Conservation (phyloP, 2,797 vertebrate genomes). For the Ceyx erithaca region DNA sequence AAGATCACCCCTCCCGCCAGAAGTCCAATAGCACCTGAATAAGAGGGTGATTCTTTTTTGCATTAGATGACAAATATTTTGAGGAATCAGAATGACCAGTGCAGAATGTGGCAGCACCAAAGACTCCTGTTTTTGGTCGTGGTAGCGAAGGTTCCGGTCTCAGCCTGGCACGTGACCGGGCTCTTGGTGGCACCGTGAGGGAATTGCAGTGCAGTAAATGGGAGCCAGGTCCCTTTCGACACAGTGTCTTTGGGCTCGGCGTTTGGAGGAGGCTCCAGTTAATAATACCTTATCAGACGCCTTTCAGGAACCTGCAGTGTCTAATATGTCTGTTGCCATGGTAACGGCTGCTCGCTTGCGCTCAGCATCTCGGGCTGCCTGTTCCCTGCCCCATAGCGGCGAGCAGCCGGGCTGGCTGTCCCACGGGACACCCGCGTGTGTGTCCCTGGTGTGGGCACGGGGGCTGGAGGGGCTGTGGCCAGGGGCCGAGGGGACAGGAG, state of each 20-base stretch:
- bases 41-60: not conserved
- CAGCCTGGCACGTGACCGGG: not conserved
- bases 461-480: not conserved
- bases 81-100: not conserved
- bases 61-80: not conserved
- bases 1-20: not conserved
- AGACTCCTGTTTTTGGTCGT: not conserved
- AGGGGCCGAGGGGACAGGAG: fast-evolving
- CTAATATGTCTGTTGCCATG: conserved; percentile 82
- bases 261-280: conserved; percentile 77
- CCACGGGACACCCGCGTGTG: not conserved
- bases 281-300: conserved; percentile 83
- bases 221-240: conserved; percentile 53
- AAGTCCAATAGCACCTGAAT: fast-evolving
- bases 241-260: conserved; percentile 51
- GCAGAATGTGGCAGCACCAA: not conserved
- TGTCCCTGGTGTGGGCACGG: fast-evolving
- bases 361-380: conserved; percentile 72
- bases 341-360: conserved; percentile 73
- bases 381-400: not conserved
- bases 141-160: not conserved
- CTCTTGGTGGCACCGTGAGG: conserved; percentile 21
- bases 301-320: conserved; percentile 80
- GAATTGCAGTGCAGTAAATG: conserved; percentile 34
- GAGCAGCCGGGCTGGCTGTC: conserved; percentile 49